A percentile compares a stretch with the other conserved stretches of the same genome.
Evolutionary conservation across 2,113 vertebrate genomes (phyloP).

Genomic region (Australoheros scitulus): DNA sequence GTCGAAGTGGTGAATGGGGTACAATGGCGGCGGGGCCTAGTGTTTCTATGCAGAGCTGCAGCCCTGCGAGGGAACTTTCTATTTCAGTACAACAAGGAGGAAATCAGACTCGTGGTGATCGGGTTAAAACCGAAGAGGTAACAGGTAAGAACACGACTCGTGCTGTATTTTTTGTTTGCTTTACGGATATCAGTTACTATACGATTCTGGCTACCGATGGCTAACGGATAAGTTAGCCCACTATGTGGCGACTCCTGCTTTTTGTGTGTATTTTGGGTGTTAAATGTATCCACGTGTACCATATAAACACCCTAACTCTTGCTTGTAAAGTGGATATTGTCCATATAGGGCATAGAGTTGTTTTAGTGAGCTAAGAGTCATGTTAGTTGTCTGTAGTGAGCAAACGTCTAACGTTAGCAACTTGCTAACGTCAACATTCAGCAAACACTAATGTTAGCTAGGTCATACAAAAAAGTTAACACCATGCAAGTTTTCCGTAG

Average conservation of each 20-base stretch:
- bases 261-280: not conserved
- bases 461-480: not conserved
- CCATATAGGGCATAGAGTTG: not conserved
- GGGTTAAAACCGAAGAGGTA: conserved; percentile 75
- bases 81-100: conserved; percentile 57
- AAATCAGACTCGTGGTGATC: conserved; percentile 61
- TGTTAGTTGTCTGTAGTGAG: not conserved
- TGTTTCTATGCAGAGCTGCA: conserved; percentile 69
- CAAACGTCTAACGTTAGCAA: conserved; percentile 19
- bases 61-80: conserved; percentile 76
- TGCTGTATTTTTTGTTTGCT: not conserved
- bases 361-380: not conserved
- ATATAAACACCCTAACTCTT: too few relatives aligned
- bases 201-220: conserved; percentile 32
- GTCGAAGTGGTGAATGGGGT: conserved; percentile 2
- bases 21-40: conserved; percentile 77
- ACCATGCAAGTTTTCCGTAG: not conserved
- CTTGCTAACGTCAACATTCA: conserved; percentile 37
- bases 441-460: not conserved
- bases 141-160: conserved; percentile 62
- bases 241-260: not conserved
- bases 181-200: not conserved
- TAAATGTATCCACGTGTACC: rapidly evolving
- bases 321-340: not conserved
- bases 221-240: conserved; percentile 42